Percentiles rank a stretch among this genome's conserved stretches.
These are phyloP conservation scores for Glyptemys insculpta DNA, from an alignment of 2,797 vertebrate genomes.

Conservation along the genomic window DNA sequence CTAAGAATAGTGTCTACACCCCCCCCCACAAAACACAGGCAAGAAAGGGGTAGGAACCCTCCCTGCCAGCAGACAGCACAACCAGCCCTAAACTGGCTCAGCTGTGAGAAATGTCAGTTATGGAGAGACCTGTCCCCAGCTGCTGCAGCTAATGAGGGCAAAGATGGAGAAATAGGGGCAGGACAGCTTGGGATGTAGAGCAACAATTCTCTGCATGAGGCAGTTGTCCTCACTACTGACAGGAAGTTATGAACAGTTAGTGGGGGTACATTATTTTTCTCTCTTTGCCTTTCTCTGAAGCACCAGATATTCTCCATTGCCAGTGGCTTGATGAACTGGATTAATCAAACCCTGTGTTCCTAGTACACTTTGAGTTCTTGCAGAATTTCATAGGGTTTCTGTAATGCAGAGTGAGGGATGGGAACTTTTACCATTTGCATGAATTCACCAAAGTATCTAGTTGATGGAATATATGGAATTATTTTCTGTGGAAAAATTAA, in stretches of 20 bases:
- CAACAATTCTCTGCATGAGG: not conserved
- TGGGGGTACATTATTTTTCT: not conserved
- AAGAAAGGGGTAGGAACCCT: not conserved
- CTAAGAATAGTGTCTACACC: not conserved
- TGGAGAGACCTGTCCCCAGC: not conserved
- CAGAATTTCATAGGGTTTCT: not conserved
- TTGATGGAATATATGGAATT: not conserved
- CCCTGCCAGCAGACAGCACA: not conserved
- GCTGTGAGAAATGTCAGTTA: not conserved
- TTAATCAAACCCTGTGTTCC: not conserved
- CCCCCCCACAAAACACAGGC: not conserved
- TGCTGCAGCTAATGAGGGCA: not conserved
- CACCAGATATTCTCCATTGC: not conserved
- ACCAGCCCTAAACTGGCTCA: not conserved
- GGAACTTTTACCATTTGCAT: not conserved
- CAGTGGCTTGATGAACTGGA: not conserved
- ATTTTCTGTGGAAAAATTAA: constrained; percentile 41
- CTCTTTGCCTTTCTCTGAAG: not conserved
- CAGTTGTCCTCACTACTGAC: not conserved
- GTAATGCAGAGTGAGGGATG: not conserved
- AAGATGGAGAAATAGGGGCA: not conserved
- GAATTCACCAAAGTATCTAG: rapidly evolving
- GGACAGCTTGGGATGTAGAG: not conserved
- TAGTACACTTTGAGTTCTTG: not conserved
- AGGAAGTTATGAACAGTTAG: not conserved